These are phyloP conservation scores for Enteromius fasciolatus DNA, from an alignment of 2,797 vertebrate genomes.

Conservation along the genomic window DNA sequence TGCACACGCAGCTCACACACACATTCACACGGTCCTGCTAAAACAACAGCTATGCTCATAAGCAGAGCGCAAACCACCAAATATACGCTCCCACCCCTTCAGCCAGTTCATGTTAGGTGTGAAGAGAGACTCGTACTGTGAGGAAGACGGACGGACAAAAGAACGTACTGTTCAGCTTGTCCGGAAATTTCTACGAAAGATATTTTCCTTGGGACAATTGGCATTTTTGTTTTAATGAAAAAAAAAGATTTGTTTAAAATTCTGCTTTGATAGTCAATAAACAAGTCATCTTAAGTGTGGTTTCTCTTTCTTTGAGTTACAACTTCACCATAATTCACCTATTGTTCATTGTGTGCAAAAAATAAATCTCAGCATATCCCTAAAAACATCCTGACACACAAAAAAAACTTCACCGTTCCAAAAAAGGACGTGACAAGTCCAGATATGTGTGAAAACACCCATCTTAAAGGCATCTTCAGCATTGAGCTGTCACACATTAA, in stretches of 20 bases:
- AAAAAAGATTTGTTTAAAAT: background rate
- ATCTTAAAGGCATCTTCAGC: constrained; percentile 50
- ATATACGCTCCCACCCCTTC: constrained; percentile 47
- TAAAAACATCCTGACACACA: constrained; percentile 40
- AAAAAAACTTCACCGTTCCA: constrained; percentile 12
- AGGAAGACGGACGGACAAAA: background rate
- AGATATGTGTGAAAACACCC: constrained; percentile 45
- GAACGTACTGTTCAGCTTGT: constrained; percentile 5
- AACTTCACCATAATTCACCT: constrained; percentile 9
- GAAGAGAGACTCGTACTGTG: constrained; percentile 11
- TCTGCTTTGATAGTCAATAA: background rate
- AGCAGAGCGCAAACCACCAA: constrained; percentile 40
- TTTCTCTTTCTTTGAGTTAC: constrained; percentile 9
- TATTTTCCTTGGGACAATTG: background rate
- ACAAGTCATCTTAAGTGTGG: background rate
- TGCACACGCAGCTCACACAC: constrained; percentile 39
- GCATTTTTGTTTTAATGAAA: background rate
- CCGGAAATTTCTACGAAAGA: background rate
- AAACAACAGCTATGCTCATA: constrained; percentile 46
- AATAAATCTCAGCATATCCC: background rate
- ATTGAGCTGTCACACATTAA: constrained; percentile 61
- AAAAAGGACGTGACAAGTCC: constrained; percentile 32
- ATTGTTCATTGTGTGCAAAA: constrained; percentile 32
- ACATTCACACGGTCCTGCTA: constrained; percentile 42
- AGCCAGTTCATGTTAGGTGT: constrained; percentile 3